Conservation (phyloP, 2,113 vertebrate species). For the Microtus pennsylvanicus region DNA sequence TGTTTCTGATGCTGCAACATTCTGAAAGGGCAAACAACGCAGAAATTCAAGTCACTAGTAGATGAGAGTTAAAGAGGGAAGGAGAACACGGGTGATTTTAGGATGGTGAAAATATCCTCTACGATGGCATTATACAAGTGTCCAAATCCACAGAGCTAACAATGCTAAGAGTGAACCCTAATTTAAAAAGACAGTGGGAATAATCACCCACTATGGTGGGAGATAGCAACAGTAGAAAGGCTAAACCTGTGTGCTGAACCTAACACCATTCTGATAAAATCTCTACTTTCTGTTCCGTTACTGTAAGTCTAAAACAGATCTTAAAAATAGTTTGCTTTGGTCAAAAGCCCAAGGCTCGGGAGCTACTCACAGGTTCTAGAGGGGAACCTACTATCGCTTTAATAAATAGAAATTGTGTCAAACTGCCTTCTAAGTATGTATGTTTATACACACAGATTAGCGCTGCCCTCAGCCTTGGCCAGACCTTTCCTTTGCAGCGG, state of each 20-base stretch:
- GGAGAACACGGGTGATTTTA: not conserved
- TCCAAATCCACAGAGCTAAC: not conserved
- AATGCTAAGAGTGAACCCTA: not conserved
- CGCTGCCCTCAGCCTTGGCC: not conserved
- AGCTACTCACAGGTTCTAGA: not conserved
- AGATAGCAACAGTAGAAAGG: not conserved
- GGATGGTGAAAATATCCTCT: not conserved
- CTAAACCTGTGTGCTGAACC: not conserved
- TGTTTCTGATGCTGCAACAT: not conserved
- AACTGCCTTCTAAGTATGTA: not conserved
- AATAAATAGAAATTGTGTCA: not conserved
- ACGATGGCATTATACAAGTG: not conserved
- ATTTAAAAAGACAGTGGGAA: not conserved
- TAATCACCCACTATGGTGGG: not conserved
- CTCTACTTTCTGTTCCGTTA: not conserved
- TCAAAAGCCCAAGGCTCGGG: not conserved
- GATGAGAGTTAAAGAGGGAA: not conserved
- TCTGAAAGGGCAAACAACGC: not conserved
- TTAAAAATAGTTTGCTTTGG: slow-evolving; percentile 13
- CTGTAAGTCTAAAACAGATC: not conserved
- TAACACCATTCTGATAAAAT: not conserved
- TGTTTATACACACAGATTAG: not conserved
- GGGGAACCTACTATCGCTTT: not conserved
- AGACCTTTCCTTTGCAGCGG: not conserved
- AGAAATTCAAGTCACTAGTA: not conserved